Percentiles rank a stretch among this genome's conserved stretches.
Conservation (phyloP, 2,888 invertebrate species). For the Leptinotarsa juncta region DNA sequence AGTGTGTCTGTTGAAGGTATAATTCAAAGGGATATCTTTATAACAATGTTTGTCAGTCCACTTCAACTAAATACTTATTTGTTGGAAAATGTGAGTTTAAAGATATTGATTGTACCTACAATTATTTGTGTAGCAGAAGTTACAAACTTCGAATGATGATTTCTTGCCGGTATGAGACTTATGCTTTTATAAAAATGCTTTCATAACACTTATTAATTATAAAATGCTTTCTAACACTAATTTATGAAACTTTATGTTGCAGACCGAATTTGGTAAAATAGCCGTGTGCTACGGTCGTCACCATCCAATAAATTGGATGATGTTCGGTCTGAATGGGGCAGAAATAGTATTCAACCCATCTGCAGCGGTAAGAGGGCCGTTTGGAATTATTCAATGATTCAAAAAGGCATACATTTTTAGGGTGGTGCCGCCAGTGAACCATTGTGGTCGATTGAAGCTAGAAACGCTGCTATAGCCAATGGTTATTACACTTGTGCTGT, state of each 20-base stretch:
- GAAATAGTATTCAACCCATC: slow-evolving; percentile 99
- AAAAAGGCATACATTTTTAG: slow-evolving; percentile 46
- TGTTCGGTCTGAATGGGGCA: slow-evolving; percentile 96
- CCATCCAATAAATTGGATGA: slow-evolving; percentile 97
- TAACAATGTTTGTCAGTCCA: too few relatives aligned
- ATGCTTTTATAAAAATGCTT: too few relatives aligned
- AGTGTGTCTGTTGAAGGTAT: too few relatives aligned
- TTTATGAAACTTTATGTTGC: slow-evolving; percentile 50
- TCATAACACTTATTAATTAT: not conserved
- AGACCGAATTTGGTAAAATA: slow-evolving; percentile 87
- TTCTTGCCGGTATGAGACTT: too few relatives aligned
- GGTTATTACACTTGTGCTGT: slow-evolving; percentile 93
- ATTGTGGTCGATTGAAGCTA: slow-evolving; percentile 94
- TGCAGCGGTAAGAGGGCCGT: slow-evolving; percentile 78
- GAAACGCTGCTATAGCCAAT: slow-evolving; percentile 96
- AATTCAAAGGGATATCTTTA: too few relatives aligned
- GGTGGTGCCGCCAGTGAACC: slow-evolving; percentile 83
- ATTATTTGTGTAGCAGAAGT: too few relatives aligned
- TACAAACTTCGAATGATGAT: too few relatives aligned
- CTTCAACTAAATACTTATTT: too few relatives aligned
- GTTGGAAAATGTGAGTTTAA: too few relatives aligned
- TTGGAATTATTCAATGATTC: not conserved
- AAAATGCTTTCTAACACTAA: not conserved
- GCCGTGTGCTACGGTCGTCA: slow-evolving; percentile 97
- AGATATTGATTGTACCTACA: too few relatives aligned